These are phyloP conservation scores for Saguinus imperator DNA, from an alignment of 2,113 vertebrate species.

Conservation along the genomic window DNA sequence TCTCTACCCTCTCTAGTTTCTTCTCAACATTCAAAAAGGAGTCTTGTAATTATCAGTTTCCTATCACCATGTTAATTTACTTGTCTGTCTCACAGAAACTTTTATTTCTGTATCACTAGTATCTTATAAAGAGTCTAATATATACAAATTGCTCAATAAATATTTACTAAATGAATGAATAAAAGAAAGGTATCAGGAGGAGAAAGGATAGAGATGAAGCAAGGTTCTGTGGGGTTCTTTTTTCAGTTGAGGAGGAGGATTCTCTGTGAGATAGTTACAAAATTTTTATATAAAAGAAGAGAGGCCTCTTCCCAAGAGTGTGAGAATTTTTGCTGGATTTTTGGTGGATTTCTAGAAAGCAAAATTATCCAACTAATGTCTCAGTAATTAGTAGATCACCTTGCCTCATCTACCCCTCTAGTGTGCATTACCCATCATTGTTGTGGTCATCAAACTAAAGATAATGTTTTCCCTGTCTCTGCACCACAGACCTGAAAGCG, in stretches of 20 bases:
- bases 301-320: neutral
- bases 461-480: neutral
- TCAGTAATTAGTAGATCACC: neutral
- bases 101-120: neutral
- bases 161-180: neutral
- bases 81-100: neutral
- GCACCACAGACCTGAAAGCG: neutral
- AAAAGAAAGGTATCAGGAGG: neutral
- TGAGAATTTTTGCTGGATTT: neutral
- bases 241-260: neutral
- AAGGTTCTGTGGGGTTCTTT: neutral
- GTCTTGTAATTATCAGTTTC: neutral
- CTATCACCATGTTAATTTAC: neutral
- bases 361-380: neutral
- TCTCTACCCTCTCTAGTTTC: neutral
- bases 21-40: neutral
- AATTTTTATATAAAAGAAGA: neutral
- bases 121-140: neutral
- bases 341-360: neutral
- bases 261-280: neutral
- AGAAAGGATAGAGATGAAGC: neutral
- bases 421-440: neutral
- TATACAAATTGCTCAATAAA: neutral
- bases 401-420: neutral
- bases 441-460: neutral